Evolutionary conservation across 53 echinoderm and acorn worm genomes (phyloP), one percentile per base, ranked within the genome.

Genomic region (Apostichopus leukothele): DNA sequence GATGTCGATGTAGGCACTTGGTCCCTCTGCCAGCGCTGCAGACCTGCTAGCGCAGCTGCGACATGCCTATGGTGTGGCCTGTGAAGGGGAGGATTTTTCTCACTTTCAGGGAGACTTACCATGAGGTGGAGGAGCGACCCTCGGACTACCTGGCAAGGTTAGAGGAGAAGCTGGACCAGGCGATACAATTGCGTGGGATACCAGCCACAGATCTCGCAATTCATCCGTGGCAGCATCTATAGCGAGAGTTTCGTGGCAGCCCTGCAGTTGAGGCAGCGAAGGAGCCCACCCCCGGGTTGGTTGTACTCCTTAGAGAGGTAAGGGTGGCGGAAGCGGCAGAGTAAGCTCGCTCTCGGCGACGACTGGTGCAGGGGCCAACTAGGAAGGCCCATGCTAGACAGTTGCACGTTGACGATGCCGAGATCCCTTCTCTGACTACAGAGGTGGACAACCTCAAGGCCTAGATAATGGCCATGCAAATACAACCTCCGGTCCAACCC

Each of bases 71-170:
- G 90, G 93, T 5, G 12, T 80, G 0, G 88, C 93, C 19, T 76
- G 88, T 5, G 90, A 93, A 54, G 90, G 91, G 0, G 94, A 91
- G 22, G 94, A 90, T 50, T 84, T 90, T 90, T 88, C 26, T 67
- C 90, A 0, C 55, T n/a, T 93, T 93, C 52, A 75, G 86, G 27
- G 93, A 89, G 8, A 86, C 87, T 11, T 93, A 80, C 60, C 93
- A 93, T 83, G 60, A 18, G 12, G 60, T n/a, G 1, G 76, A 63
- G 0, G 88, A 93, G 23, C 11, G 21, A 4, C 60, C 93, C 10
- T 88, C 86, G 4, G 86, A 84, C 6, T 93, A 90, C 86, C 86
- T 93, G 0, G 7, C 67, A 0, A 86, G 88, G 25, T 75, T 90
- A 20, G 87, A 91, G 66, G 91, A 92, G 1, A 50, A 20, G 25